Evolutionary conservation across 2,888 invertebrate genomes (phyloP), one percentile per base, ranked within the genome.

Genomic region (Epistrophe eligans): DNA sequence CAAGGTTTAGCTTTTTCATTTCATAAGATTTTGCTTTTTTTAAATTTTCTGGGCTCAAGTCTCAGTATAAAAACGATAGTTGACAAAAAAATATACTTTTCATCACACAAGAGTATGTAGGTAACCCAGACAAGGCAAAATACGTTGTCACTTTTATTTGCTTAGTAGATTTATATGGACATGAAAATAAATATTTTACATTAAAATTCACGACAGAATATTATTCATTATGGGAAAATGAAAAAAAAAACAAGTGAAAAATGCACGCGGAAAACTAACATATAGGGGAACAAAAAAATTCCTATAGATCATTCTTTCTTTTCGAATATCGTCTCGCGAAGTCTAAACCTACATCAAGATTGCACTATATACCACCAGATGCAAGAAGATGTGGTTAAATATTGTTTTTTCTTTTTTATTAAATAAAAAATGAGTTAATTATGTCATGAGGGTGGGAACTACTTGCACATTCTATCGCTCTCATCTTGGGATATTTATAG

Each of bases 371-470:
- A 48, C 60, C 19, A 2, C 11, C n/a, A n/a, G 38, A 50, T 28
- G 19, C 15, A 28, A 24, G 35, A 66, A 79, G 72, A 83, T 71
- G 83, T 79, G 55, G 70, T 40, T 52, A 6, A 40, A 71, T 79
- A 72, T 82, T 82, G 74, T 58, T 82, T 28, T 88, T 38, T 38
- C 9, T 38, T 10, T 4, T 35, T 32, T n/a, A n/a, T 32, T 32
- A 4, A 48, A 90, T 89, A 90, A 19, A 89, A 90, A 89, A 90
- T 89, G 89, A 89, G 89, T 91, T 92, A 92, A 92, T 92, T 92
- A 92, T 92, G 92, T 92, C 93, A 92, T 92, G 93, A 92, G 92
- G 92, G 92, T 92, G 92, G 92, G 92, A 92, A 90, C 89, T 87
- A 88, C 82, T 88, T 85, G 88, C 84, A 91, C 83, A 82, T 87